Evolutionary conservation across 2,888 invertebrate genomes (phyloP).

Genomic region (Lasioglossum malachurum): DNA sequence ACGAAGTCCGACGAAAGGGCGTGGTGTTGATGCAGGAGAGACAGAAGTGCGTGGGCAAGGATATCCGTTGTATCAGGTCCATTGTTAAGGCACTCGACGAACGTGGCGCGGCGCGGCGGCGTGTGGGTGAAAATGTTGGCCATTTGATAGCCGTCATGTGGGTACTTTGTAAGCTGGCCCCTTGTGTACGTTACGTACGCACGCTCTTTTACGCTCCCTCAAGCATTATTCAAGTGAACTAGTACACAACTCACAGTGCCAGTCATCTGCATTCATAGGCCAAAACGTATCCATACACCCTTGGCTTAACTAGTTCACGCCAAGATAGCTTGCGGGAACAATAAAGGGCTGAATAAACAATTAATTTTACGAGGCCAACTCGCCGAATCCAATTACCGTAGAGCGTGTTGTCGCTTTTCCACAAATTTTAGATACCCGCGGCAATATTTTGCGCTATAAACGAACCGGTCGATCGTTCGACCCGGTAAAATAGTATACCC

Average conservation of each 20-base stretch:
- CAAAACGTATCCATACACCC: slow-evolving; percentile 2
- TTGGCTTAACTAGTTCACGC: slow-evolving; percentile 15
- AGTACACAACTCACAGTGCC: slow-evolving; percentile 13
- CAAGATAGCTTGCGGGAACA: slow-evolving; percentile 42
- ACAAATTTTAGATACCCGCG: background rate
- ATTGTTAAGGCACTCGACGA: slow-evolving; percentile 45
- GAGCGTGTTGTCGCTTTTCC: background rate
- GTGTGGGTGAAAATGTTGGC: slow-evolving; percentile 49
- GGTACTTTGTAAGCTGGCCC: slow-evolving; percentile 38
- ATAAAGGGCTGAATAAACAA: slow-evolving; percentile 68
- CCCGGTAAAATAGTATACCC: background rate
- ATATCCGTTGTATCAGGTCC: slow-evolving; percentile 57
- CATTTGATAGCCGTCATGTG: slow-evolving; percentile 66
- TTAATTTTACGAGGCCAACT: slow-evolving; percentile 55
- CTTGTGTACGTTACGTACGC: slow-evolving; percentile 31
- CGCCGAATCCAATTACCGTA: background rate
- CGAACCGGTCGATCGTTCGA: background rate
- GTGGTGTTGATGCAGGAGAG: slow-evolving; percentile 21
- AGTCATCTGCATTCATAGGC: slow-evolving; percentile 42
- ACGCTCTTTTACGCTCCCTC: slow-evolving; percentile 42
- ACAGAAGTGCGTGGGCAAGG: slow-evolving; percentile 39
- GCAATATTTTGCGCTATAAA: background rate
- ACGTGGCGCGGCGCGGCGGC: background rate
- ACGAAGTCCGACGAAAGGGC: slow-evolving; percentile 28
- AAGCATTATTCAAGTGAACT: slow-evolving; percentile 35